phyloP scores from a whole-genome alignment of 2,888 invertebrate species.

The Callosobruchus maculatus region DNA sequence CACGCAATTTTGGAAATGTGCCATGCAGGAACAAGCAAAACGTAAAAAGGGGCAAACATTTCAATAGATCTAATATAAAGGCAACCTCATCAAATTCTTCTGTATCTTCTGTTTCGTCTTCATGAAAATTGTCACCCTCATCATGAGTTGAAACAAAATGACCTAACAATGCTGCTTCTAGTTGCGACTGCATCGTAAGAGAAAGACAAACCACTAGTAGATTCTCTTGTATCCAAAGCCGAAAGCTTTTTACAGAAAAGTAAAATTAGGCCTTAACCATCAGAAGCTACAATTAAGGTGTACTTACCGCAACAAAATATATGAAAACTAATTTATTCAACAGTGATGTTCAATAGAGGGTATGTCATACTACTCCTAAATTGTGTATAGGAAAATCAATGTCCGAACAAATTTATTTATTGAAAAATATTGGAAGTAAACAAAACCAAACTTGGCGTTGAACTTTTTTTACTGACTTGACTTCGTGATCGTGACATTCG shows the following conservation, averaged over 20 bases:
- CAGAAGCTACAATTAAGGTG: not conserved
- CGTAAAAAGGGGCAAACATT: not conserved
- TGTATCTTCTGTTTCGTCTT: conserved; percentile 55
- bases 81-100: conserved; percentile 57
- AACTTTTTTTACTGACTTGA: no score
- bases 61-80: not conserved
- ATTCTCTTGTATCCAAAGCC: not conserved
- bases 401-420: no score
- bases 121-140: conserved; percentile 49
- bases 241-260: not conserved
- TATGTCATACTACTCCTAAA: no score
- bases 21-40: not conserved
- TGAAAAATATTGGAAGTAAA: no score
- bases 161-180: conserved; percentile 49
- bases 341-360: no score
- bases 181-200: conserved; percentile 48
- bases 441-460: no score
- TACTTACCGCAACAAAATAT: not conserved
- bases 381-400: no score
- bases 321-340: no score
- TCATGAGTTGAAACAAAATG: conserved; percentile 44
- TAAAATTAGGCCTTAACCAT: not conserved
- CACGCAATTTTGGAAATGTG: not conserved
- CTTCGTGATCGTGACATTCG: no score
- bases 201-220: not conserved